A percentile compares a stretch with the other conserved stretches of the same genome.
Evolutionary conservation across 2,888 invertebrate genomes (phyloP).

Genomic region (Hyposoter didymator): DNA sequence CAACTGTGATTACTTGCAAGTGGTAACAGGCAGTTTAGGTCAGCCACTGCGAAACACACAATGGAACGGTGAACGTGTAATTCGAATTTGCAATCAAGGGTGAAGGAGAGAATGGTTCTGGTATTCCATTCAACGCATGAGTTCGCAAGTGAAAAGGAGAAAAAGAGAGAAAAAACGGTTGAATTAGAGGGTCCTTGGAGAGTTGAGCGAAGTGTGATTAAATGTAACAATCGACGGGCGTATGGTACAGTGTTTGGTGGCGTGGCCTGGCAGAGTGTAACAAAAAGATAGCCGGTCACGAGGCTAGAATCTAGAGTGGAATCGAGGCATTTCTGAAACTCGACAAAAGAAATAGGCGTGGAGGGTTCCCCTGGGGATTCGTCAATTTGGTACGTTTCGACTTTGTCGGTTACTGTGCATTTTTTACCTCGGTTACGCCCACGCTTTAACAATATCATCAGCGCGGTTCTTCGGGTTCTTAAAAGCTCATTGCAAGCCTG

Average conservation of each 20-base stretch:
- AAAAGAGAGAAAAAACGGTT: constrained; percentile 32
- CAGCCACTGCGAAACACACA: constrained; percentile 17
- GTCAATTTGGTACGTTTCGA: constrained; percentile 59
- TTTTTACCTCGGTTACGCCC: constrained; percentile 35
- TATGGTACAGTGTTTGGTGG: constrained; percentile 16
- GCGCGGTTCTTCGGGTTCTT: constrained; percentile 26
- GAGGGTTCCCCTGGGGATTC: constrained; percentile 61
- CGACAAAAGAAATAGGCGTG: constrained; percentile 62
- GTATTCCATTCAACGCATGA: constrained; percentile 19
- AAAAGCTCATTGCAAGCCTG: neutral
- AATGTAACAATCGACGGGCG: constrained; percentile 60
- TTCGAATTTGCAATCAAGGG: constrained; percentile 34
- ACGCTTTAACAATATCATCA: constrained; percentile 66
- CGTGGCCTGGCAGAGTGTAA: constrained; percentile 5
- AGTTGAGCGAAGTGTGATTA: constrained; percentile 60
- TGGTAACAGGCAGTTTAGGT: constrained; percentile 45
- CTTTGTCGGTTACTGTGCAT: neutral
- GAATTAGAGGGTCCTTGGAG: constrained; percentile 37
- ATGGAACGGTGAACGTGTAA: neutral
- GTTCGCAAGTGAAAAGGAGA: neutral
- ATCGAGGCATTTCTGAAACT: constrained; percentile 20
- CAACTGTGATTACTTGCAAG: constrained; percentile 30
- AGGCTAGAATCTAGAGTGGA: constrained; percentile 23
- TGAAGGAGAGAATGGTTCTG: constrained; percentile 2
- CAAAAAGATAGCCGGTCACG: constrained; percentile 36